Conservation (phyloP, 1,140 invertebrate genomes). For the Drosophila gunungcola region DNA sequence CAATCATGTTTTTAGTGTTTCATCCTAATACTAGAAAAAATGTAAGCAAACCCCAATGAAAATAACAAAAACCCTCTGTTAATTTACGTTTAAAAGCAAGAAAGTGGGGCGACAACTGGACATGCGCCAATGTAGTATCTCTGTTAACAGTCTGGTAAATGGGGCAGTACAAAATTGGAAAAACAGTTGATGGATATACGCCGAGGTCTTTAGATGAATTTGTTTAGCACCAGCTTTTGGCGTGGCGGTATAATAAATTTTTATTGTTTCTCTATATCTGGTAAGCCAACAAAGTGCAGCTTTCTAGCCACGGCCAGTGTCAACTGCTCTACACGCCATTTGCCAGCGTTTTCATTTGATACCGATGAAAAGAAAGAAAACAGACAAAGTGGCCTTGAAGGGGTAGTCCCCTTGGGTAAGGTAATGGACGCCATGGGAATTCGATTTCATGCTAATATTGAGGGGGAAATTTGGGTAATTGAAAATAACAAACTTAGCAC, state of each 20-base stretch:
- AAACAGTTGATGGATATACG: conserved; percentile 8
- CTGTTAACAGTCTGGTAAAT: conserved; percentile 6
- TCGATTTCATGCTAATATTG: not conserved
- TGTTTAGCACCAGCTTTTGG: not conserved
- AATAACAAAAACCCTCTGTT: not conserved
- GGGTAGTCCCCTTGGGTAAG: not conserved
- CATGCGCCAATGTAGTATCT: conserved; percentile 8
- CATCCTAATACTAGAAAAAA: too few relatives aligned
- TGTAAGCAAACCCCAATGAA: not conserved
- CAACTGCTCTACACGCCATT: not conserved
- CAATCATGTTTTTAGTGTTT: too few relatives aligned
- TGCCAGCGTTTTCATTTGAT: not conserved
- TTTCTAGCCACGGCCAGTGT: conserved; percentile 5
- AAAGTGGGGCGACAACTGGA: not conserved
- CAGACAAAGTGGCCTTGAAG: conserved; percentile 5
- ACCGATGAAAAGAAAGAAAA: conserved; percentile 1
- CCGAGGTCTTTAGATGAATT: not conserved
- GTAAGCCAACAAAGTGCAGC: conserved; percentile 25
- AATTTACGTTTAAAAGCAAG: not conserved
- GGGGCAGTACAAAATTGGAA: not conserved
- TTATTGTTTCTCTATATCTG: conserved; percentile 8
- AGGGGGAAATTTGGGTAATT: too few relatives aligned
- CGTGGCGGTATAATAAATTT: conserved; percentile 3
- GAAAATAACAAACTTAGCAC: too few relatives aligned
- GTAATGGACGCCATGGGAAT: not conserved